Conservation (phyloP, 1,140 invertebrate genomes). For the Drosophila neocordata region DNA sequence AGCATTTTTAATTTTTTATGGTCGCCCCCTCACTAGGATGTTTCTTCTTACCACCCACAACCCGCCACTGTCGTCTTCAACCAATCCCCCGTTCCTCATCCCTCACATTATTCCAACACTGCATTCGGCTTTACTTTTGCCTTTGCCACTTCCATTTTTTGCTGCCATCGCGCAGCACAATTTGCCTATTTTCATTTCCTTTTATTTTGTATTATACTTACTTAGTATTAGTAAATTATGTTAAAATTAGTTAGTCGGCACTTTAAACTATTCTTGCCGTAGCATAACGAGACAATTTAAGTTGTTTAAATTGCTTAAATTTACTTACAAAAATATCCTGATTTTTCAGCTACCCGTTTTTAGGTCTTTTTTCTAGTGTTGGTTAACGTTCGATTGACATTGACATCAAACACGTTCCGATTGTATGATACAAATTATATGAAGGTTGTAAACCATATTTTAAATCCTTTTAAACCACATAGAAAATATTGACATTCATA, state of each 20-base stretch:
- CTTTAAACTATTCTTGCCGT: constrained; percentile 40
- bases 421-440: constrained; percentile 26
- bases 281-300: constrained; percentile 13
- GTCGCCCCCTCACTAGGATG: background rate
- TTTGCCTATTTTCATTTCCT: constrained; percentile 46
- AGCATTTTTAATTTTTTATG: background rate
- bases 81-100: background rate
- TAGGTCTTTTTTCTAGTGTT: constrained; percentile 71
- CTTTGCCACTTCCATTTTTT: constrained; percentile 10
- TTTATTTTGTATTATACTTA: constrained; percentile 38
- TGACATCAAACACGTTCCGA: constrained; percentile 43
- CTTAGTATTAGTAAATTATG: constrained; percentile 34
- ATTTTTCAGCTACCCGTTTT: constrained; percentile 65
- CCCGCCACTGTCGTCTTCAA: background rate
- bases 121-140: constrained; percentile 9
- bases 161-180: constrained; percentile 39
- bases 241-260: constrained; percentile 46
- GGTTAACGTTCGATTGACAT: constrained; percentile 31
- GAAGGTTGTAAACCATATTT: background rate
- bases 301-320: constrained; percentile 47
- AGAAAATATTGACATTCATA: background rate
- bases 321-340: constrained; percentile 79
- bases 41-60: background rate
- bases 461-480: background rate
- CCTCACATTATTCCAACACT: constrained; percentile 1